A percentile compares a stretch with the other conserved stretches of the same genome.
phyloP scores from a whole-genome alignment of 1,140 invertebrate genomes.

The Sinella curviseta region DNA sequence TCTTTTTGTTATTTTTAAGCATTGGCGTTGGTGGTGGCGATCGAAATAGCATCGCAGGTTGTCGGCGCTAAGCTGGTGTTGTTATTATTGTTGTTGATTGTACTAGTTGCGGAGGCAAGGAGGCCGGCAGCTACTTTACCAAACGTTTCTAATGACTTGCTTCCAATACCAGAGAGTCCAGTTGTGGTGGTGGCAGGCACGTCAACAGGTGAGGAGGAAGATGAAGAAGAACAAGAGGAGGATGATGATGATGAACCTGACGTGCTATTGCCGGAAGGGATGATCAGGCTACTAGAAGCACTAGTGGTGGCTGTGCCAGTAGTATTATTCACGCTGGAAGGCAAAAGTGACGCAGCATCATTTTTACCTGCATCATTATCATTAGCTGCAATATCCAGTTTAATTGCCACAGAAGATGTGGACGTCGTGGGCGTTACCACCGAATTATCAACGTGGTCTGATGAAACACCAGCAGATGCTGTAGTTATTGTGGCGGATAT shows the following conservation, averaged over 20 bases:
- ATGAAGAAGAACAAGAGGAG: not conserved
- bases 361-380: not conserved
- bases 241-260: constrained; percentile 5
- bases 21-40: constrained; percentile 13
- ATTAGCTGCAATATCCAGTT: not conserved
- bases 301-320: not conserved
- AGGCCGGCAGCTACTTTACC: constrained; percentile 47
- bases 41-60: constrained; percentile 31
- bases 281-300: not conserved
- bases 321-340: not conserved
- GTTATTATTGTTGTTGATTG: constrained; percentile 34
- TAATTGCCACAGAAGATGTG: not conserved
- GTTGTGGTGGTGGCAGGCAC: not conserved
- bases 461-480: not conserved
- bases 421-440: constrained; percentile 2
- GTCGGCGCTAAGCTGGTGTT: constrained; percentile 38
- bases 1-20: not conserved
- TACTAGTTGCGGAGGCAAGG: constrained; percentile 41
- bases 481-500: not conserved
- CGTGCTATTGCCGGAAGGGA: not conserved
- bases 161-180: constrained; percentile 1
- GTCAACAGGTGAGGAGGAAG: constrained; percentile 23
- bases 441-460: not conserved
- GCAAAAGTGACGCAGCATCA: not conserved
- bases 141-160: constrained; percentile 39